phyloP scores from a whole-genome alignment of 2,888 invertebrate species.

The Volucella inflata region DNA sequence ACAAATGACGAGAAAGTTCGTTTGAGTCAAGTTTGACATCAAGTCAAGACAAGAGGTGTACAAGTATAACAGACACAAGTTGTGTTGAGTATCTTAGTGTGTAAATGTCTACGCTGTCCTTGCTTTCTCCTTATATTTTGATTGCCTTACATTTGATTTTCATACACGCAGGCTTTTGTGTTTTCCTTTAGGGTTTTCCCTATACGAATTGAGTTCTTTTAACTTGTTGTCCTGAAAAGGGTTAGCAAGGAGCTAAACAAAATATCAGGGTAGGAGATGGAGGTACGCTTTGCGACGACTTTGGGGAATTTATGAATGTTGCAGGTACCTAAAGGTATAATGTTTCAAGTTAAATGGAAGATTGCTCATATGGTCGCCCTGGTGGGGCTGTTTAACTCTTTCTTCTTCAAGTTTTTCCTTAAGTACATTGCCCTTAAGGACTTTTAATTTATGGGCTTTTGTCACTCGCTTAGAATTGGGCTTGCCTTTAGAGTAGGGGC shows the following conservation, averaged over 20 bases:
- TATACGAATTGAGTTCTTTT: constrained; percentile 62
- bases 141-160: constrained; percentile 75
- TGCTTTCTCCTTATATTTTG: constrained; percentile 56
- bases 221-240: constrained; percentile 41
- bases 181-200: constrained; percentile 31
- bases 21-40: too few species aligned
- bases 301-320: constrained; percentile 67
- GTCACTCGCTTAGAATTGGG: constrained; percentile 23
- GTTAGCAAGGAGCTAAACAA: constrained; percentile 1
- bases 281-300: constrained; percentile 16
- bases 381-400: constrained; percentile 56
- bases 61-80: constrained; percentile 19
- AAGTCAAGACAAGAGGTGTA: too few species aligned
- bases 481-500: constrained; percentile 10
- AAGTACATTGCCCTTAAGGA: constrained; percentile 64
- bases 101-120: constrained; percentile 18
- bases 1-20: too few species aligned
- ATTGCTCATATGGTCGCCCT: constrained; percentile 64
- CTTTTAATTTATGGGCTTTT: constrained; percentile 72
- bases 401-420: constrained; percentile 15
- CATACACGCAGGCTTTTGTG: constrained; percentile 57
- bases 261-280: not conserved
- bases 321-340: constrained; percentile 73
- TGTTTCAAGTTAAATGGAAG: constrained; percentile 68
- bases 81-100: constrained; percentile 7